Conservation (phyloP, 2,113 vertebrate genomes). For the Carassius auratus region DNA sequence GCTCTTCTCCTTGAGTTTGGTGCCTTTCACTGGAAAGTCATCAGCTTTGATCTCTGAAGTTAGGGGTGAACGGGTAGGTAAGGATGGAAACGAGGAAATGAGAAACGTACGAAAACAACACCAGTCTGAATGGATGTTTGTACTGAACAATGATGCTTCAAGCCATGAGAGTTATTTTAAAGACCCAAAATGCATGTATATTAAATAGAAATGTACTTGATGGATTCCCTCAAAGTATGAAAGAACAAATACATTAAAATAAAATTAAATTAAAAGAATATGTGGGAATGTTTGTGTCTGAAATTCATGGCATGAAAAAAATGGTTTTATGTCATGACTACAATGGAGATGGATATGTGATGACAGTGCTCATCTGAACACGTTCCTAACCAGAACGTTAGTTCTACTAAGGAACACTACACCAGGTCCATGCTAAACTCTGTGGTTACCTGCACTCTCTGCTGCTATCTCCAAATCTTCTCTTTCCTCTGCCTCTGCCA, state of each 20-base stretch:
- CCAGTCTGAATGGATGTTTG: background rate
- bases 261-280: too few relatives aligned
- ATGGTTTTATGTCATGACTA: constrained; percentile 8
- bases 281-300: background rate
- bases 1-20: constrained; percentile 78
- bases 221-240: too few relatives aligned
- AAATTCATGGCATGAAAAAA: constrained; percentile 49
- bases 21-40: constrained; percentile 83
- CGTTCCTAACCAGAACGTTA: background rate
- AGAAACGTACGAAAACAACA: constrained; percentile 12
- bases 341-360: constrained; percentile 10
- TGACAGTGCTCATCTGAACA: background rate
- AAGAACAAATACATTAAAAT: too few relatives aligned
- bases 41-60: constrained; percentile 79
- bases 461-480: constrained; percentile 86
- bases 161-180: constrained; percentile 19
- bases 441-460: constrained; percentile 83
- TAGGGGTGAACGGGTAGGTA: constrained; percentile 54
- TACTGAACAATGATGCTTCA: constrained; percentile 11
- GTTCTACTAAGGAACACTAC: background rate
- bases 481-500: constrained; percentile 87
- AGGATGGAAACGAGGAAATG: constrained; percentile 54
- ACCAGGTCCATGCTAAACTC: background rate
- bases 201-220: background rate
- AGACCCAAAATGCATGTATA: background rate